Conservation (phyloP, 2,888 invertebrate species). For the Andrena marginata region DNA sequence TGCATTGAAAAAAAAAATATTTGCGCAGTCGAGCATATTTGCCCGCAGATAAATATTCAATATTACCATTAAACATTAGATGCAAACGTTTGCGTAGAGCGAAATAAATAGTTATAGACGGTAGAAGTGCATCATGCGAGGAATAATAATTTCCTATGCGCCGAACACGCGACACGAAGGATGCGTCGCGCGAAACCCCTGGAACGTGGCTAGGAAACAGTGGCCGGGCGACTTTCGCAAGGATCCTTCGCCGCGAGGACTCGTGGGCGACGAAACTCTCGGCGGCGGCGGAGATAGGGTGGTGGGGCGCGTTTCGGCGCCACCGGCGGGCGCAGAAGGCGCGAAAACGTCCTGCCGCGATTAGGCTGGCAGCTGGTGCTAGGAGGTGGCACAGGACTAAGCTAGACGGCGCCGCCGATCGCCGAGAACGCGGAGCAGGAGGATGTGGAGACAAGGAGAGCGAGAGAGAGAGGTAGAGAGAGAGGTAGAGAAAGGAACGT, state of each 20-base stretch:
- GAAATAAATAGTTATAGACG: too few relatives aligned
- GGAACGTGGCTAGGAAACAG: conserved; percentile 1
- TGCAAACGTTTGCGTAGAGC: too few relatives aligned
- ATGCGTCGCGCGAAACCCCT: background rate
- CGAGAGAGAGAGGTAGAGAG: conserved; percentile 9
- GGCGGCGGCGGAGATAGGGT: conserved; percentile 5
- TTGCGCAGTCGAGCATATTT: too few relatives aligned
- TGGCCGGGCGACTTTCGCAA: conserved; percentile 40
- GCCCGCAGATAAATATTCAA: too few relatives aligned
- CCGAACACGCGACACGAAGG: background rate
- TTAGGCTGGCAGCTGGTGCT: conserved; percentile 79
- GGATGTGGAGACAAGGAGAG: conserved; percentile 21
- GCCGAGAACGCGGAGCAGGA: conserved; percentile 57
- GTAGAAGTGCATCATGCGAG: too few relatives aligned
- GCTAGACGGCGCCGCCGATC: conserved; percentile 63
- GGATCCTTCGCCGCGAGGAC: conserved; percentile 41
- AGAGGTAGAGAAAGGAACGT: background rate
- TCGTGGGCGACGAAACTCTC: conserved; percentile 8
- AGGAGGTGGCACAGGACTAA: conserved; percentile 84
- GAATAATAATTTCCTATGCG: too few relatives aligned
- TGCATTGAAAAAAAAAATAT: too few relatives aligned
- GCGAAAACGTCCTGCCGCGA: conserved; percentile 82
- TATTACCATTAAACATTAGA: too few relatives aligned
- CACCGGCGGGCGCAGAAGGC: conserved; percentile 77
- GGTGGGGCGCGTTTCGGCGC: conserved; percentile 61